Conservation (phyloP, 2,797 vertebrate species). For the Hephaestus fuliginosus region DNA sequence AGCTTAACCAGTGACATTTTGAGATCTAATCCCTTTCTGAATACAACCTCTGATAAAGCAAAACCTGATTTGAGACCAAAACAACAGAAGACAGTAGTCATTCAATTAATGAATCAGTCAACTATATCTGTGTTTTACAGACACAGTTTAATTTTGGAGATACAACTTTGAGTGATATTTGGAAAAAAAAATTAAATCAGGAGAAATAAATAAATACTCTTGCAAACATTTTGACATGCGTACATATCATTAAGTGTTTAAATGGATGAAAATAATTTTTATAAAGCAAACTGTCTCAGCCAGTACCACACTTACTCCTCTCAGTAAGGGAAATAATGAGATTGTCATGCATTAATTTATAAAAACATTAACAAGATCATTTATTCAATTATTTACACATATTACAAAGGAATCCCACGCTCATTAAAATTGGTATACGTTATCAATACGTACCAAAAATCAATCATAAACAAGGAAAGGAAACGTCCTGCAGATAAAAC, state of each 20-base stretch:
- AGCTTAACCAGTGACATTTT: neutral
- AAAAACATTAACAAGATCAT: slow-evolving; percentile 23
- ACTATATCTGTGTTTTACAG: neutral
- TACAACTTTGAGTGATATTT: neutral
- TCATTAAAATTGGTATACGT: slow-evolving; percentile 27
- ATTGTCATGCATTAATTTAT: neutral
- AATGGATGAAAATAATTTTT: neutral
- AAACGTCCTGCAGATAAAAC: slow-evolving; percentile 15
- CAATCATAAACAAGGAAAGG: neutral
- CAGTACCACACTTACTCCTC: neutral
- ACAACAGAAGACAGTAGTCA: neutral
- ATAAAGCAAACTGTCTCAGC: neutral
- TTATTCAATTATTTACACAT: slow-evolving; percentile 67
- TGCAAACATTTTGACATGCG: neutral
- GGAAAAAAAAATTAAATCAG: neutral
- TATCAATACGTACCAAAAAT: neutral
- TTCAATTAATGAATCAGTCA: neutral
- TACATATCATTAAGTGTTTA: too few species aligned
- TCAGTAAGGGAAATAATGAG: neutral
- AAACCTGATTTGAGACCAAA: neutral
- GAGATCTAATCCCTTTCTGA: neutral
- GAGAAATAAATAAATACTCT: neutral
- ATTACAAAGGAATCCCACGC: slow-evolving; percentile 20
- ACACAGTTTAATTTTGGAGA: neutral
- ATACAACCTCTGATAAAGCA: neutral